Percentiles rank a stretch among this genome's conserved stretches.
These are phyloP conservation scores for Mellilla xanthometata DNA, from an alignment of 2,888 invertebrate genomes.

Conservation along the genomic window DNA sequence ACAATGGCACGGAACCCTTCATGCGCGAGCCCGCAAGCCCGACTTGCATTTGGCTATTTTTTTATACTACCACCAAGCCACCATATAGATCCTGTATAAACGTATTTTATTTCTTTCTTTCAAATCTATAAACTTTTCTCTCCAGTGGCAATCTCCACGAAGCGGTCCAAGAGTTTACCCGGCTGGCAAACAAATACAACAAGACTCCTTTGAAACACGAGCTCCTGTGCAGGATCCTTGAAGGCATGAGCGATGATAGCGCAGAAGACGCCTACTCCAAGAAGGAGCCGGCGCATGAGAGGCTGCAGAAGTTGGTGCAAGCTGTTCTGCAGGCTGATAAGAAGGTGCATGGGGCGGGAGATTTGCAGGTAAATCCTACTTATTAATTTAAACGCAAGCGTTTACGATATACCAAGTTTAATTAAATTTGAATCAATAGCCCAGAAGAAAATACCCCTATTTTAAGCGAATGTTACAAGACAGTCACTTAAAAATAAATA, in stretches of 20 bases:
- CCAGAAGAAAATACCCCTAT: too few relatives aligned
- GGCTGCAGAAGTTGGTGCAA: slow-evolving; percentile 53
- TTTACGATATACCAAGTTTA: too few relatives aligned
- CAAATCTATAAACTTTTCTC: neutral
- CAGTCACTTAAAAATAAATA: too few relatives aligned
- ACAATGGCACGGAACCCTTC: too few relatives aligned
- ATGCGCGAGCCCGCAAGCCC: too few relatives aligned
- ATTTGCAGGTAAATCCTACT: slow-evolving; percentile 59
- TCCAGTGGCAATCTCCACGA: slow-evolving; percentile 67
- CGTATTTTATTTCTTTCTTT: too few relatives aligned
- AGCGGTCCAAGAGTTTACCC: slow-evolving; percentile 81
- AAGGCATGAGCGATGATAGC: slow-evolving; percentile 54
- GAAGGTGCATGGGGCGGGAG: slow-evolving; percentile 61
- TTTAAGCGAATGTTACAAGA: too few relatives aligned
- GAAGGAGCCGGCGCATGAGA: slow-evolving; percentile 50
- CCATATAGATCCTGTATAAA: too few relatives aligned
- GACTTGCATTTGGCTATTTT: too few relatives aligned
- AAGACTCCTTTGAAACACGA: slow-evolving; percentile 86
- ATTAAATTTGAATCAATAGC: too few relatives aligned
- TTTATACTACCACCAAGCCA: too few relatives aligned
- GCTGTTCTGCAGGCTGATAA: slow-evolving; percentile 53
- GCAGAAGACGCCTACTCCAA: slow-evolving; percentile 57
- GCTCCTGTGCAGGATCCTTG: slow-evolving; percentile 68
- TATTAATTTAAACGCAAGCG: too few relatives aligned
- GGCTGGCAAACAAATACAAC: slow-evolving; percentile 73